Percentiles rank a stretch among this genome's conserved stretches.
phyloP scores from a whole-genome alignment of 2,888 invertebrate species.

The Celastrina argiolus region DNA sequence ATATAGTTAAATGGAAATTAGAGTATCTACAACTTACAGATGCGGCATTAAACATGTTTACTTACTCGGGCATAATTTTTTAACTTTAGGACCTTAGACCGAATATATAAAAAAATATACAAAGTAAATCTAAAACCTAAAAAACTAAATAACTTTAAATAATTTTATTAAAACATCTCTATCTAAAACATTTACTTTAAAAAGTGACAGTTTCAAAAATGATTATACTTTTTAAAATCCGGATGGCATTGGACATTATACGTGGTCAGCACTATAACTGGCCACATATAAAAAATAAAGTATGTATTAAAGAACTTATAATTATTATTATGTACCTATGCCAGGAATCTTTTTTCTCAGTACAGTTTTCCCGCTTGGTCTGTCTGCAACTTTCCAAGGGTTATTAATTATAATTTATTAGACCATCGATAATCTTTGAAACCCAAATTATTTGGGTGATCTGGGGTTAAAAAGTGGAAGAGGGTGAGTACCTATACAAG shows the following conservation, averaged over 20 bases:
- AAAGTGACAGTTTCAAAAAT: slow-evolving; percentile 48
- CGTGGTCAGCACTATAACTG: slow-evolving; percentile 23
- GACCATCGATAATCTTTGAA: no score
- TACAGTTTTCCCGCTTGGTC: no score
- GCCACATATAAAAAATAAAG: no score
- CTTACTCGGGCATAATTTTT: slow-evolving; percentile 72
- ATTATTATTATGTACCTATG: no score
- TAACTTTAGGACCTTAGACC: slow-evolving; percentile 40
- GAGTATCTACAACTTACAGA: neutral
- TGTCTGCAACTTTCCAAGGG: no score
- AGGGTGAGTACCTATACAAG: no score
- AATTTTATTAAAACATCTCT: slow-evolving; percentile 70
- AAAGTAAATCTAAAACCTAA: slow-evolving; percentile 58
- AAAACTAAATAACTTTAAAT: slow-evolving; percentile 56
- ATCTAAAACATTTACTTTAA: slow-evolving; percentile 49
- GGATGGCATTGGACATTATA: slow-evolving; percentile 17
- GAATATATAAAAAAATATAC: slow-evolving; percentile 45
- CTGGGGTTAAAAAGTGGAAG: no score
- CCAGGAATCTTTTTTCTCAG: no score
- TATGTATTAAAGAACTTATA: no score
- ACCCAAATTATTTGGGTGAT: no score
- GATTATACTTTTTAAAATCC: slow-evolving; percentile 23
- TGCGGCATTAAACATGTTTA: slow-evolving; percentile 28
- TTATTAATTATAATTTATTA: no score
- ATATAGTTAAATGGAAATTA: neutral